Evolutionary conservation across 2,888 invertebrate species (phyloP), one percentile per base, ranked within the genome.

Genomic region (Tetranychus truncatus): DNA sequence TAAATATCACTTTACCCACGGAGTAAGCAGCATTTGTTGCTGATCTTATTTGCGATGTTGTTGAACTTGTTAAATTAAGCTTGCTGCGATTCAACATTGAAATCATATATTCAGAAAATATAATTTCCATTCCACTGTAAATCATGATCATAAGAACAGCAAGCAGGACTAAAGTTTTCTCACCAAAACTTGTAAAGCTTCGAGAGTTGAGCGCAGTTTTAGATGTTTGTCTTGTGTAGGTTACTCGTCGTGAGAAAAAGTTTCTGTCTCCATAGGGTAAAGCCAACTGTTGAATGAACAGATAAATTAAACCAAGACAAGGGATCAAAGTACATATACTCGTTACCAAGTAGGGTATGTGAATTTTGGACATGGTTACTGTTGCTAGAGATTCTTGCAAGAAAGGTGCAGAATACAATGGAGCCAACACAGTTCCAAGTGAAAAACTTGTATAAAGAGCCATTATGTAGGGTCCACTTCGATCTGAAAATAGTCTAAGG

Each of bases 361-460:
- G 20, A 21, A 69, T n/a, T 55, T 55, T 9, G 11, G 55, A 55
- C 11, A 15, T 15, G 9, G 55, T 6, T 55, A 2, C 11, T 9
- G 6, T 2, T 15, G 6, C 6, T 2, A 15, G 7, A 55, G 15
- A 15, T 55, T 55, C 55, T 55, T 55, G 55, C 21, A 69, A 20
- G 8, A 69, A 69, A 69, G 69, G 69, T 11, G 20, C 69, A 69
- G 69, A 20, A 69, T 69, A 69, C 5, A 77, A 45, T n/a, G 75
- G 75, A n/a, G 75, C 75, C 1, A 77, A 69, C 24, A 75, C 71
- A 20, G 74, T 74, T 18, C 77, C 77, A 45, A 77, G 46, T 44
- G 75, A 75, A 66, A 75, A 77, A 20, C 74, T 72, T 21, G 75
- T 74, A 65, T 75, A 75, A 9, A 77, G 34, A 45, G 77, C 75